Evolutionary conservation across 2,888 invertebrate species (phyloP).

Genomic region (Tinea trinotella): DNA sequence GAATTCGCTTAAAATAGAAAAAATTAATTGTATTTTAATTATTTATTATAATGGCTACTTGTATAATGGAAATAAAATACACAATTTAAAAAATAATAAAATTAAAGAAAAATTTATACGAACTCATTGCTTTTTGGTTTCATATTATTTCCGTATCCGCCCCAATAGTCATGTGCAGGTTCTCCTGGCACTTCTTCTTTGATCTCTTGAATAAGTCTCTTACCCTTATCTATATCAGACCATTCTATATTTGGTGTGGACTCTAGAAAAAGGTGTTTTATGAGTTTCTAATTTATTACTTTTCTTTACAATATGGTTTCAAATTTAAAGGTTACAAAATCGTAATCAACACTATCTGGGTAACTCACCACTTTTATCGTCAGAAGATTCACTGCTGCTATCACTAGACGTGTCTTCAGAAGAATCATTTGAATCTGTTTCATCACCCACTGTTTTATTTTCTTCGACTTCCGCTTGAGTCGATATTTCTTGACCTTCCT

Average conservation of each 20-base stretch:
- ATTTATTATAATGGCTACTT: not conserved
- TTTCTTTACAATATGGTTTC: too few relatives aligned
- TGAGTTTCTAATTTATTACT: too few relatives aligned
- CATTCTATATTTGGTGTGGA: conserved; percentile 39
- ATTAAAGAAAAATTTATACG: too few relatives aligned
- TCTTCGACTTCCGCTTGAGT: not conserved
- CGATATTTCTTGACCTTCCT: too few relatives aligned
- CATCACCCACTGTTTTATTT: not conserved
- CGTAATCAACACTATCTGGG: too few relatives aligned
- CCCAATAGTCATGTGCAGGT: conserved; percentile 41
- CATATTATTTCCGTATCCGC: conserved; percentile 38
- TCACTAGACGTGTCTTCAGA: conserved; percentile 40
- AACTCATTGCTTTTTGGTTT: conserved; percentile 26
- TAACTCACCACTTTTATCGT: conserved; percentile 24
- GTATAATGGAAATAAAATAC: too few relatives aligned
- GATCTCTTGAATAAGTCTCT: conserved; percentile 52
- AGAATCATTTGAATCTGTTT: conserved; percentile 39
- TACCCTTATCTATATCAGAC: conserved; percentile 41
- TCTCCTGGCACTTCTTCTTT: conserved; percentile 32
- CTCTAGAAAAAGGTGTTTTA: not conserved
- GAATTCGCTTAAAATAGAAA: conserved; percentile 32
- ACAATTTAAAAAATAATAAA: too few relatives aligned
- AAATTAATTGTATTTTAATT: not conserved
- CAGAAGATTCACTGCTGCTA: conserved; percentile 28
- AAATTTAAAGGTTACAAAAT: too few relatives aligned